Percentiles rank a stretch among this genome's conserved stretches.
Conservation (phyloP, 2,888 invertebrate species). For the Candidula unifasciata region DNA sequence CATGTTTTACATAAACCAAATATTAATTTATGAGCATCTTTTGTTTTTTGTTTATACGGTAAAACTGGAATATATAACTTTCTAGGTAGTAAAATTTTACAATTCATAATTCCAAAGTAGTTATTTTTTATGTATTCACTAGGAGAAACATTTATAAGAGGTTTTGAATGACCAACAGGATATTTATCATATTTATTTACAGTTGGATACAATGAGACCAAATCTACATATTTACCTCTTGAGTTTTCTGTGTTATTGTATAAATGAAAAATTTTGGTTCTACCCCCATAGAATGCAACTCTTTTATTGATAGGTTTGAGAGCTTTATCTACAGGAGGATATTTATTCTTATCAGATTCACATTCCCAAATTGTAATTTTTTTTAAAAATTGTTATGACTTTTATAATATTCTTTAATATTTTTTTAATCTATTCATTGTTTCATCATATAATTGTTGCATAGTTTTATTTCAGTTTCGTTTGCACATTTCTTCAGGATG, state of each 20-base stretch:
- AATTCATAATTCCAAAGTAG: slow-evolving; percentile 11
- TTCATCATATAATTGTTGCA: neutral
- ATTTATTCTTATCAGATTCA: neutral
- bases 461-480: slow-evolving; percentile 20
- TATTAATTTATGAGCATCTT: slow-evolving; percentile 6
- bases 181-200: slow-evolving; percentile 35
- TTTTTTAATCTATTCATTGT: slow-evolving; percentile 21
- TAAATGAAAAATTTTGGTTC: slow-evolving; percentile 27
- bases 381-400: neutral
- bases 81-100: slow-evolving; percentile 6
- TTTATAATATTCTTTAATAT: slow-evolving; percentile 8
- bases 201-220: slow-evolving; percentile 22
- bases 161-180: slow-evolving; percentile 23
- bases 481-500: slow-evolving; percentile 18
- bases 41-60: slow-evolving; percentile 6
- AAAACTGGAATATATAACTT: neutral
- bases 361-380: slow-evolving; percentile 16
- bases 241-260: slow-evolving; percentile 9
- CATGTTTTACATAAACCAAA: slow-evolving; percentile 7
- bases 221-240: slow-evolving; percentile 15
- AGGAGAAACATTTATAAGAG: slow-evolving; percentile 11
- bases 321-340: slow-evolving; percentile 23
- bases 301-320: slow-evolving; percentile 25
- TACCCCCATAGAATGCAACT: slow-evolving; percentile 21
- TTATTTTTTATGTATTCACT: neutral